phyloP scores from a whole-genome alignment of 2,888 invertebrate genomes.

The Athetis lepigone region DNA sequence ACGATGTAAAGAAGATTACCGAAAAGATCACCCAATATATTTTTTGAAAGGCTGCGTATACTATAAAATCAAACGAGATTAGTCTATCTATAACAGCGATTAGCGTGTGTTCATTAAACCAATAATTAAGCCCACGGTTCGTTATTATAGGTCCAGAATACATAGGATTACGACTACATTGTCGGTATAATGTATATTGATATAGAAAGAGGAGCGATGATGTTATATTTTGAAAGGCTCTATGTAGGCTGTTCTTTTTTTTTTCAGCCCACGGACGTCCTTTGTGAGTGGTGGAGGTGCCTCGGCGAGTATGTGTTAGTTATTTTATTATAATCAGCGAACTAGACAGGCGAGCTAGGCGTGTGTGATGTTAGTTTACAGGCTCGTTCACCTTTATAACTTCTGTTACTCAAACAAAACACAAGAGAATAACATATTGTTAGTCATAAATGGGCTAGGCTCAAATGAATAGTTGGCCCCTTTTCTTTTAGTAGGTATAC shows the following conservation, averaged over 20 bases:
- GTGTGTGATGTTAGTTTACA: slow-evolving; percentile 20
- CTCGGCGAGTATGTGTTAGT: slow-evolving; percentile 14
- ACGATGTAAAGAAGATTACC: slow-evolving; percentile 69
- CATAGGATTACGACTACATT: neutral
- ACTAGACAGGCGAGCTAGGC: slow-evolving; percentile 13
- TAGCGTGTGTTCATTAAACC: slow-evolving; percentile 36
- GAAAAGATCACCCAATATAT: too few species aligned
- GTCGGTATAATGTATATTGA: slow-evolving; percentile 9
- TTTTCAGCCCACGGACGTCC: slow-evolving; percentile 15
- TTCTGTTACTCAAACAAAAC: slow-evolving; percentile 27
- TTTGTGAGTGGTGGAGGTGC: slow-evolving; percentile 25
- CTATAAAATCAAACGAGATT: slow-evolving; percentile 60
- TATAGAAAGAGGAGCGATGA: slow-evolving; percentile 25
- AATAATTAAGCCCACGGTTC: slow-evolving; percentile 31
- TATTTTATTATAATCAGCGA: slow-evolving; percentile 40
- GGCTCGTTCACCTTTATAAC: slow-evolving; percentile 26
- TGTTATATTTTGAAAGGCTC: slow-evolving; percentile 19
- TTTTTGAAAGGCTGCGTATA: too few species aligned
- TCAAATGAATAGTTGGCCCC: neutral
- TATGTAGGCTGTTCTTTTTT: slow-evolving; percentile 29
- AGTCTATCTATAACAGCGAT: slow-evolving; percentile 31
- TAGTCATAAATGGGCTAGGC: slow-evolving; percentile 1
- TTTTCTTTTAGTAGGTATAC: neutral
- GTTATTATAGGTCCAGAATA: slow-evolving; percentile 21
- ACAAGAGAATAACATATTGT: slow-evolving; percentile 1